These are phyloP conservation scores for Drosophila kanapiae DNA, from an alignment of 1,140 invertebrate genomes.

Conservation along the genomic window DNA sequence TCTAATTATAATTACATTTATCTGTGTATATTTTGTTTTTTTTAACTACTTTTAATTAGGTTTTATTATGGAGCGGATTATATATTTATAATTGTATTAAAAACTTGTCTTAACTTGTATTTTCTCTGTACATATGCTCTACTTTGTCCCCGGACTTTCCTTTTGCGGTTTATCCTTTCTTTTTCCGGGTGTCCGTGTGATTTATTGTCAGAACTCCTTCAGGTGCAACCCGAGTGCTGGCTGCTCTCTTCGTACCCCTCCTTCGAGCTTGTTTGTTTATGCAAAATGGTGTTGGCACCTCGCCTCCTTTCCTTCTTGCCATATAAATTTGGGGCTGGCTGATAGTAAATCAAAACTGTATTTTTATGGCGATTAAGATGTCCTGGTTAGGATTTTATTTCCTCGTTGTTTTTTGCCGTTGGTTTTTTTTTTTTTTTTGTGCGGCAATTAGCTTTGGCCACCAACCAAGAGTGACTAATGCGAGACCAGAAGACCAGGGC, in stretches of 20 bases:
- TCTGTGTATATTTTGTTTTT: too few relatives aligned
- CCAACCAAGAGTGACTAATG: slow-evolving; percentile 63
- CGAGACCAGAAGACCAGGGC: slow-evolving; percentile 21
- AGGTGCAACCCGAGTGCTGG: slow-evolving; percentile 43
- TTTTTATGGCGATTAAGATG: slow-evolving; percentile 72
- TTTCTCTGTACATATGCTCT: slow-evolving; percentile 15
- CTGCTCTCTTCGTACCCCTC: slow-evolving; percentile 5
- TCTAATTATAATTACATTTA: too few relatives aligned
- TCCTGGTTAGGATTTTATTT: slow-evolving; percentile 57
- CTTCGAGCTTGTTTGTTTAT: slow-evolving; percentile 16
- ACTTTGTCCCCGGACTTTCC: slow-evolving; percentile 36
- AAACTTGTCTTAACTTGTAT: neutral
- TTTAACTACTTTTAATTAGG: too few relatives aligned
- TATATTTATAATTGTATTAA: too few relatives aligned
- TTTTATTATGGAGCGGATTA: too few relatives aligned
- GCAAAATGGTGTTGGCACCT: slow-evolving; percentile 74
- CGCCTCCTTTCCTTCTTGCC: slow-evolving; percentile 1
- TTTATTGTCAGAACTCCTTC: slow-evolving; percentile 61
- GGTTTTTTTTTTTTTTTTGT: neutral
- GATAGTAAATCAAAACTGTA: slow-evolving; percentile 78
- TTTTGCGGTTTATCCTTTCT: slow-evolving; percentile 37
- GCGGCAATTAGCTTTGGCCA: slow-evolving; percentile 58
- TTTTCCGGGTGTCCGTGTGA: slow-evolving; percentile 34
- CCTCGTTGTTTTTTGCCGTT: slow-evolving; percentile 14
- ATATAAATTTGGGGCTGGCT: slow-evolving; percentile 10